Evolutionary conservation across 2,888 invertebrate species (phyloP).

Genomic region (Tenthredo distinguenda): DNA sequence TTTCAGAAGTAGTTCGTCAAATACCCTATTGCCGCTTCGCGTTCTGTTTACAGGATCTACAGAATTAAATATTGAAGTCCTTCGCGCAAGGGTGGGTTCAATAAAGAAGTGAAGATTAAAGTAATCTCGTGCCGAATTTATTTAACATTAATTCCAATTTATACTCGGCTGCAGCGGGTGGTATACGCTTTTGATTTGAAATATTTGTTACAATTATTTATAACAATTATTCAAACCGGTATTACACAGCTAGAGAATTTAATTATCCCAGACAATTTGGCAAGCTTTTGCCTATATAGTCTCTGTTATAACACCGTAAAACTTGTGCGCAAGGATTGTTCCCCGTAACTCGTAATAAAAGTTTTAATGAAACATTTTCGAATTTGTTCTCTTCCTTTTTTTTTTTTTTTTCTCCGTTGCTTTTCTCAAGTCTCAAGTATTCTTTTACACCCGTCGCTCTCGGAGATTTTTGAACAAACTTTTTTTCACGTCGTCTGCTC

Average conservation of each 20-base stretch:
- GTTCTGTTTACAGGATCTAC: slow-evolving; percentile 13
- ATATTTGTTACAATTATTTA: neutral
- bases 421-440: slow-evolving; percentile 17
- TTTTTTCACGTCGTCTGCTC: neutral
- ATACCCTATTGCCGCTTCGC: slow-evolving; percentile 22
- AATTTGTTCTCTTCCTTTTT: neutral
- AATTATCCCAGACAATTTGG: neutral
- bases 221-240: neutral
- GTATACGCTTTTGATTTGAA: neutral
- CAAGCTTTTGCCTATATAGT: neutral
- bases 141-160: neutral
- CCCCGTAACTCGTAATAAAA: slow-evolving; percentile 22
- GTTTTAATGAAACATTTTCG: slow-evolving; percentile 45
- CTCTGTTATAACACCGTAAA: slow-evolving; percentile 5
- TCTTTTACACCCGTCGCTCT: neutral
- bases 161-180: neutral
- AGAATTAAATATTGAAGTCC: slow-evolving; percentile 45
- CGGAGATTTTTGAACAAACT: neutral
- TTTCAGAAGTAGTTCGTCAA: slow-evolving; percentile 49
- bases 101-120: neutral
- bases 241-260: neutral
- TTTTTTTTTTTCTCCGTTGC: neutral
- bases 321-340: slow-evolving; percentile 18
- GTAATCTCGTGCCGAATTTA: slow-evolving; percentile 4
- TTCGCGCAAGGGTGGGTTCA: neutral